These are phyloP conservation scores for Chromobotia macracanthus DNA, from an alignment of 2,797 vertebrate species.

Conservation along the genomic window DNA sequence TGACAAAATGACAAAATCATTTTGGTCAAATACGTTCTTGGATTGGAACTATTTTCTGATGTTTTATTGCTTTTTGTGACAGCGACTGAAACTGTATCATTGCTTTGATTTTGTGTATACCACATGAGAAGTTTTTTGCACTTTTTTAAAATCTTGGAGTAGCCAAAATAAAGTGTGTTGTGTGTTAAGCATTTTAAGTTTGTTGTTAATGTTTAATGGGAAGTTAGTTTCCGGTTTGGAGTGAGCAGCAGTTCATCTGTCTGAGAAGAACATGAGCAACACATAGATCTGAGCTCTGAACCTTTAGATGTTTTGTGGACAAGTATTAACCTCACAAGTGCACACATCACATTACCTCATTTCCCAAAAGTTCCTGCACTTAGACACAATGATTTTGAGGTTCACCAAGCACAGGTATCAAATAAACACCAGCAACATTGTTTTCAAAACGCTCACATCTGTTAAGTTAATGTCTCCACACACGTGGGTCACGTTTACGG, in stretches of 20 bases:
- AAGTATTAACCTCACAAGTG: background rate
- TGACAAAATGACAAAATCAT: no score
- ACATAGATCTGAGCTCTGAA: no score
- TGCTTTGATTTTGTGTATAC: background rate
- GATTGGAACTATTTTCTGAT: no score
- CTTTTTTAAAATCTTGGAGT: background rate
- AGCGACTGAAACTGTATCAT: background rate
- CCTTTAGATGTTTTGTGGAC: no score
- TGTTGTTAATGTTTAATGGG: background rate
- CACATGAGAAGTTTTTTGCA: background rate
- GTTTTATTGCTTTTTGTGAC: no score
- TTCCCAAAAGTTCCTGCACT: constrained; percentile 46
- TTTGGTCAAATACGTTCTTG: no score
- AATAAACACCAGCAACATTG: constrained; percentile 47
- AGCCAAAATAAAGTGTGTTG: background rate
- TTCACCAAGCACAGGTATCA: constrained; percentile 53
- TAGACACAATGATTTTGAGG: constrained; percentile 32
- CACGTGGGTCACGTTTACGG: background rate
- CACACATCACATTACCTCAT: constrained; percentile 38
- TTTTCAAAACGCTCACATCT: constrained; percentile 43
- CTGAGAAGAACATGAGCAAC: no score
- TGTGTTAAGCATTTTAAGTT: no score
- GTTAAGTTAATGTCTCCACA: background rate
- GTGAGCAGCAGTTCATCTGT: no score
- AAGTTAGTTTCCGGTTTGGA: no score